A percentile compares a stretch with the other conserved stretches of the same genome.
Conservation (phyloP, 2,797 vertebrate genomes). For the Cygnus olor region DNA sequence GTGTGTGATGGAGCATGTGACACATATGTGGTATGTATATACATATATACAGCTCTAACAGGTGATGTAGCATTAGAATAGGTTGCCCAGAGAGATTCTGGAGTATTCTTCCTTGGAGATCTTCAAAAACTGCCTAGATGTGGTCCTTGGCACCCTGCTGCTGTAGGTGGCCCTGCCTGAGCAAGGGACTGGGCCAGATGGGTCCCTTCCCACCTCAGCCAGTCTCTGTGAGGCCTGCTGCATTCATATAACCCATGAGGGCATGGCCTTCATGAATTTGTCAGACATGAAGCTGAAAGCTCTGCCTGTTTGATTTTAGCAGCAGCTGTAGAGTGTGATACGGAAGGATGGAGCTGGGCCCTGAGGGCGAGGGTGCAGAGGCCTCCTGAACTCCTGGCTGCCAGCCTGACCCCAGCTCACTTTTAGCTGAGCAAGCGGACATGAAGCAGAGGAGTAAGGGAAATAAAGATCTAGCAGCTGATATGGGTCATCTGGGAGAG, state of each 20-base stretch:
- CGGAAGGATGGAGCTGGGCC: background rate
- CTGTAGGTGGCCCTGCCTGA: no score
- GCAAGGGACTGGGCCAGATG: no score
- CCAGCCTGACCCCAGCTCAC: background rate
- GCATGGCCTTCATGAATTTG: background rate
- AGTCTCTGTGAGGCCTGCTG: background rate
- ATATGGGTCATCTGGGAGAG: background rate
- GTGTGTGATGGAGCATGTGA: accelerated
- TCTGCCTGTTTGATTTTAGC: background rate
- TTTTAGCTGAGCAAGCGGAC: background rate
- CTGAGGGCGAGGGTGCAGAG: background rate
- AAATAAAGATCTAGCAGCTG: background rate
- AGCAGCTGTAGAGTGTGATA: no score
- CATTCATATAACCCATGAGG: accelerated
- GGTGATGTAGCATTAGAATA: no score
- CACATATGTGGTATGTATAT: background rate
- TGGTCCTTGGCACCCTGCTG: no score
- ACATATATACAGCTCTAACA: no score
- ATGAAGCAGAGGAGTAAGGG: background rate
- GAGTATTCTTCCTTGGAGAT: no score
- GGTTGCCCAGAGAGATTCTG: no score
- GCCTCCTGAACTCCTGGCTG: background rate
- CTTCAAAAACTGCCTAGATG: no score
- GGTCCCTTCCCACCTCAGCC: no score
- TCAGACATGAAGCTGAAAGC: background rate